Evolutionary conservation across 2,888 invertebrate species (phyloP), one percentile per base, ranked within the genome.

Genomic region (Acanthosepion lycidas): DNA sequence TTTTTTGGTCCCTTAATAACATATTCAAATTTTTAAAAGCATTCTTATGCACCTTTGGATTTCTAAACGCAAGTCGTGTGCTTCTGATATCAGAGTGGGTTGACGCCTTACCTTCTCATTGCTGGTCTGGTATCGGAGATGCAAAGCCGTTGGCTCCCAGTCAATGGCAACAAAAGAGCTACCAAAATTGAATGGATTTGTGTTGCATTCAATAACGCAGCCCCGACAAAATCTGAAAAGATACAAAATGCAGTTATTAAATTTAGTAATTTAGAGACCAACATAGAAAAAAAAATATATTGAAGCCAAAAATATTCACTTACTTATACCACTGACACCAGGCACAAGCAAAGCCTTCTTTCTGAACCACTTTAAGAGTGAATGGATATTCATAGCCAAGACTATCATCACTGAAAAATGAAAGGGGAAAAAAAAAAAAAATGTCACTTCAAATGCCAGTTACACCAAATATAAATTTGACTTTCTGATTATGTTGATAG

Each of bases 81-180:
- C 42, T 42, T 42, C 42, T 42, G 42, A 42, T 42, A 42, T 1
- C 42, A 42, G 42, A 42, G 42, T 51, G 51, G 51, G 15, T 51
- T 51, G 51, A 51, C 6, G 20, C 49, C 96, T 95, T 95, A 97
- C 98, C 98, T 98, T 98, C 97, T 98, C 98, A 96, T 98, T 97
- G 4, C 98, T 98, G 96, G 98, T 98, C 97, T 98, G 98, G 98
- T 99, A 99, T 91, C 99, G 98, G 96, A 99, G 98, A 98, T 99
- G 99, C 96, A 99, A 98, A 93, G 99, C 99, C 0, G 99, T 99
- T 95, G 99, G 99, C 97, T 99, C 99, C 99, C 99, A 99, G 98
- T 99, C 99, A 95, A 99, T 98, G 95, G 99, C 99, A 95, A 99
- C 98, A 97, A 98, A 98, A n/a, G 97, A 97, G 95, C 97, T 96